Evolutionary conservation across 2,888 invertebrate species (phyloP).

Genomic region (Hirtodrosophila trivittata): DNA sequence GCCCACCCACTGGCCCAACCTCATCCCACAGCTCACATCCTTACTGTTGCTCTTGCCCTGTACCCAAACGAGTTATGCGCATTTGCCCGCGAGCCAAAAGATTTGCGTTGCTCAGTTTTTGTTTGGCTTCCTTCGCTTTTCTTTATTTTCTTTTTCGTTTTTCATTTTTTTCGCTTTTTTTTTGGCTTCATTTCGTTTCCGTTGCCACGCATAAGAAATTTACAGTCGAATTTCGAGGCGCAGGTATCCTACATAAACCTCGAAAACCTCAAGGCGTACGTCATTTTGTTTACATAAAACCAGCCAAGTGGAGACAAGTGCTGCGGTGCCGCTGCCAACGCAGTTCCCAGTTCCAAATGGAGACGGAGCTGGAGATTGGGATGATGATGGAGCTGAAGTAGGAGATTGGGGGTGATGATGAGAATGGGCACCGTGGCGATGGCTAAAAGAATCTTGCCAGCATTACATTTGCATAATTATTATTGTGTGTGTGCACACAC

Average conservation of each 20-base stretch:
- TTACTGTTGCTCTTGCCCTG: conserved; percentile 10
- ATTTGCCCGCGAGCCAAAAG: conserved; percentile 64
- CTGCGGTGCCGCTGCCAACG: conserved; percentile 20
- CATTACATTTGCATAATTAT: conserved; percentile 76
- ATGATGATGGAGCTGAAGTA: conserved; percentile 13
- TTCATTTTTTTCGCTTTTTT: conserved; percentile 7
- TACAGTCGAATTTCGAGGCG: conserved; percentile 35
- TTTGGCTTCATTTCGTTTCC: conserved; percentile 48
- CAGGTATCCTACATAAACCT: conserved; percentile 46
- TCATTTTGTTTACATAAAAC: conserved; percentile 74
- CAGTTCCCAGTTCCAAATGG: too few species aligned
- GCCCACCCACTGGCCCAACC: conserved; percentile 3
- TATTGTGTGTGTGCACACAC: conserved; percentile 44
- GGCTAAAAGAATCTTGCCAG: conserved; percentile 67
- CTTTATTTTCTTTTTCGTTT: conserved; percentile 2
- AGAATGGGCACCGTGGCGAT: conserved; percentile 29
- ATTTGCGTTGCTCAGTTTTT: conserved; percentile 61
- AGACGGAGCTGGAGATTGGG: not conserved
- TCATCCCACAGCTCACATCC: conserved; percentile 5
- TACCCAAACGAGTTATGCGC: conserved; percentile 67
- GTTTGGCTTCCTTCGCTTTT: conserved; percentile 32
- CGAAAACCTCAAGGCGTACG: conserved; percentile 67
- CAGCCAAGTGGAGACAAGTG: conserved; percentile 57
- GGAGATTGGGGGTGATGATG: conserved; percentile 29
- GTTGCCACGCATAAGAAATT: conserved; percentile 33